Evolutionary conservation across 2,797 vertebrate genomes (phyloP).

Genomic region (Onychomys arenicola): DNA sequence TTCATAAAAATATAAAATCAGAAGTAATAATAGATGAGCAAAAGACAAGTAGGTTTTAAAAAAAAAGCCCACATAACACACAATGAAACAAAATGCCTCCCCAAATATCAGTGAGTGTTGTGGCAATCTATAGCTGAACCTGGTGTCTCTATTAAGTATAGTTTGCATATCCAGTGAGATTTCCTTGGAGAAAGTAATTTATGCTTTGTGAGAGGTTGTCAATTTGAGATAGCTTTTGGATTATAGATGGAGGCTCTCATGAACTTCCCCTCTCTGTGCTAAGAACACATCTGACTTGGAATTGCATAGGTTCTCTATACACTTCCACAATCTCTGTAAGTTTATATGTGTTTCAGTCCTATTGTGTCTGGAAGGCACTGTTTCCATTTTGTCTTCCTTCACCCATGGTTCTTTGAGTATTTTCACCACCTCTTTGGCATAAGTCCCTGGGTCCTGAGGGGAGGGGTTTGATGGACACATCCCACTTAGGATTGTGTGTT

Average conservation of each 20-base stretch:
- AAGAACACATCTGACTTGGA: neutral
- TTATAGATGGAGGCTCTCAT: neutral
- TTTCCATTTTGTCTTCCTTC: neutral
- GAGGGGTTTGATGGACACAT: neutral
- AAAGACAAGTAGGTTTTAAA: neutral
- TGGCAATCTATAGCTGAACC: neutral
- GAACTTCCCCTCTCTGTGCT: neutral
- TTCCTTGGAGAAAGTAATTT: neutral
- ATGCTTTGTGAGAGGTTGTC: neutral
- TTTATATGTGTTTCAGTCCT: neutral
- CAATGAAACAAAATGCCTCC: neutral
- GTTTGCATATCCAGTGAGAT: neutral
- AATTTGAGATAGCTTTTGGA: neutral
- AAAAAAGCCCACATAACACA: neutral
- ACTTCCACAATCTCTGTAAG: neutral
- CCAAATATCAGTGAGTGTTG: neutral
- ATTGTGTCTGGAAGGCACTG: neutral
- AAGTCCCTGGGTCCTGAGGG: neutral
- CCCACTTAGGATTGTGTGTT: neutral
- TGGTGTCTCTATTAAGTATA: neutral
- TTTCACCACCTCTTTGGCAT: neutral
- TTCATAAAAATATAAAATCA: neutral
- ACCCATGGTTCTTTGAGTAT: neutral
- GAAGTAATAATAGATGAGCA: neutral
- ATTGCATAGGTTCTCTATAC: neutral